Evolutionary conservation across 2,113 vertebrate species (phyloP), one percentile per base, ranked within the genome.

Genomic region (Mionectes macconnelli): DNA sequence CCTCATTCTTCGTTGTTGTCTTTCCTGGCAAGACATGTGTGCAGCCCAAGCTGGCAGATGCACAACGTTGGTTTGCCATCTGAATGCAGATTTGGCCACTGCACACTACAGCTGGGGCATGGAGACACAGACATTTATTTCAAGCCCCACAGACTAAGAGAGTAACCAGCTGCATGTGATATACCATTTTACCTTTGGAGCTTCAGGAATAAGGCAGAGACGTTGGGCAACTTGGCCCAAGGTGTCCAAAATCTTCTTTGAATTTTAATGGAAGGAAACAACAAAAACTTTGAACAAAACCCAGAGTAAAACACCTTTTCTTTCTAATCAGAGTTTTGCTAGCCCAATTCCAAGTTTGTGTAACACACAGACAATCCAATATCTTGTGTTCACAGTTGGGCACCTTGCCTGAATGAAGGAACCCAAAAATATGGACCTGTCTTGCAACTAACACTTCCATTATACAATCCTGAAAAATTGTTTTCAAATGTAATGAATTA

Each of bases 41-140:
- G 0, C 35, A 91, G 47, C 35, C 67, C 76, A 23, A 1, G 16
- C 67, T 72, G 64, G 68, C n/a, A 68, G 72, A 44, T 73, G 47
- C 42, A 24, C 57, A 25, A 68, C 40, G 8, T 35, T 81, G 39
- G 20, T 84, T 76, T 70, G 28, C 52, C 50, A 3, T 28, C 40
- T 31, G 5, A 7, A 4, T 17, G 40, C 60, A 81, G 19, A 42
- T 87, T 52, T 75, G 72, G 47, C 40, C 37, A 37, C 35, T 6
- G 12, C 15, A 33, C 1, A 0, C 52, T 33, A 17, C 42, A 69
- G 39, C 35, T 81, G 42, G 33, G n/a, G 8, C 19, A 72, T 0
- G 1, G 1, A 55, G 45, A 13, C 1, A 0, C 0, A 3, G 55
- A 12, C 13, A 20, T 56, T 87, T 40, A 33, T 68, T 89, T 47